Evolutionary conservation across 1,140 invertebrate genomes (phyloP).

Genomic region (Trachymyrmex cornetzi): DNA sequence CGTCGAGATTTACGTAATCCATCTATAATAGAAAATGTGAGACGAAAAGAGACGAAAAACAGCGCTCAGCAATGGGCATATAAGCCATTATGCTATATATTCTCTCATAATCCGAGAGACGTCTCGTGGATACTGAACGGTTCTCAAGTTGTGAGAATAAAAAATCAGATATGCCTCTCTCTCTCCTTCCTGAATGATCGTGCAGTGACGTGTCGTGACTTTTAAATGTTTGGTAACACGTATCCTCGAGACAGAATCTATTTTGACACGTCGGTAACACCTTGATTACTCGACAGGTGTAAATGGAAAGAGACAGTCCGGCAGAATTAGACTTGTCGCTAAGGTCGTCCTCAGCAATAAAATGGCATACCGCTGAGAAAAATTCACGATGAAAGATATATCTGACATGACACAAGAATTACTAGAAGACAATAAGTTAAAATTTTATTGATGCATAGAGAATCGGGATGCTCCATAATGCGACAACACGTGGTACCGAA

Average conservation of each 20-base stretch:
- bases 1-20: slow-evolving; percentile 67
- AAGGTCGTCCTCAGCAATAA: slow-evolving; percentile 14
- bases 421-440: background rate
- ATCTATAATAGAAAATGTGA: slow-evolving; percentile 22
- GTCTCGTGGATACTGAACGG: slow-evolving; percentile 24
- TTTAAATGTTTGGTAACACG: slow-evolving; percentile 35
- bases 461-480: background rate
- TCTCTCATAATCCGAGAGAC: slow-evolving; percentile 32
- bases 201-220: slow-evolving; percentile 33
- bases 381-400: background rate
- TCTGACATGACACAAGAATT: background rate
- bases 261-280: slow-evolving; percentile 40
- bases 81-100: slow-evolving; percentile 13
- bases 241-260: slow-evolving; percentile 51
- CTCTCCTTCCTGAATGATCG: slow-evolving; percentile 15
- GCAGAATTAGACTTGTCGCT: background rate
- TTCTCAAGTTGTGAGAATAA: slow-evolving; percentile 27
- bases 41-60: slow-evolving; percentile 6
- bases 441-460: background rate
- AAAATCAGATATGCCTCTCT: slow-evolving; percentile 21
- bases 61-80: slow-evolving; percentile 17
- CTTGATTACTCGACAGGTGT: slow-evolving; percentile 32
- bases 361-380: background rate
- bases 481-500: background rate
- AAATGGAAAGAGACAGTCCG: slow-evolving; percentile 25